Conservation (phyloP, 2,888 invertebrate genomes). For the Tillus elongatus region DNA sequence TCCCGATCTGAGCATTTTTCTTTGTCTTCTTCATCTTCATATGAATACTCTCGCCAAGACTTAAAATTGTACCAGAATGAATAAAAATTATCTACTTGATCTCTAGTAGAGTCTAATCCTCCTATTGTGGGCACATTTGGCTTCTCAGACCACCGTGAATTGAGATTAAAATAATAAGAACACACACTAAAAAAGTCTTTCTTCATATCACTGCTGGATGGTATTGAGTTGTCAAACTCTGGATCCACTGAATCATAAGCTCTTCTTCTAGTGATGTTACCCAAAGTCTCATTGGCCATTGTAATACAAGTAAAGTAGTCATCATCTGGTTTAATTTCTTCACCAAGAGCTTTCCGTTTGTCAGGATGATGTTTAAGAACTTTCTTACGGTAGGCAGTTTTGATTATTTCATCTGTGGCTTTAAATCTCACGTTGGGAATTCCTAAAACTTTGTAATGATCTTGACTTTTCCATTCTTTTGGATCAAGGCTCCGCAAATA, state of each 20-base stretch:
- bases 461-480: slow-evolving; percentile 96
- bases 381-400: slow-evolving; percentile 83
- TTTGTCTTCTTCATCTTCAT: slow-evolving; percentile 97
- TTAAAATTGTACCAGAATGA: slow-evolving; percentile 98
- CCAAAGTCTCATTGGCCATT: slow-evolving; percentile 88
- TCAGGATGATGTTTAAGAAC: slow-evolving; percentile 96
- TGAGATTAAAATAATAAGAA: slow-evolving; percentile 61
- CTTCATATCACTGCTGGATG: slow-evolving; percentile 65
- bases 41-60: slow-evolving; percentile 98
- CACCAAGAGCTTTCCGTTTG: slow-evolving; percentile 85
- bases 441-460: slow-evolving; percentile 94
- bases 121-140: slow-evolving; percentile 75
- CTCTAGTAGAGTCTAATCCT: slow-evolving; percentile 63
- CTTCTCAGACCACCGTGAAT: slow-evolving; percentile 86
- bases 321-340: slow-evolving; percentile 79
- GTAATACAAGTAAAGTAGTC: slow-evolving; percentile 99
- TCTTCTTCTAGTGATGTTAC: slow-evolving; percentile 69
- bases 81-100: slow-evolving; percentile 89
- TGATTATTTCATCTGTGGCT: slow-evolving; percentile 89
- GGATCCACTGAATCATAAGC: slow-evolving; percentile 97
- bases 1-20: slow-evolving; percentile 95
- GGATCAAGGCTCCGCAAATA: slow-evolving; percentile 86
- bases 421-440: slow-evolving; percentile 71
- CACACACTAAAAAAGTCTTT: slow-evolving; percentile 68
- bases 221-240: slow-evolving; percentile 81